Percentiles rank a stretch among this genome's conserved stretches.
These are phyloP conservation scores for Tanytarsus gracilentus DNA, from an alignment of 2,888 invertebrate genomes.

Conservation along the genomic window DNA sequence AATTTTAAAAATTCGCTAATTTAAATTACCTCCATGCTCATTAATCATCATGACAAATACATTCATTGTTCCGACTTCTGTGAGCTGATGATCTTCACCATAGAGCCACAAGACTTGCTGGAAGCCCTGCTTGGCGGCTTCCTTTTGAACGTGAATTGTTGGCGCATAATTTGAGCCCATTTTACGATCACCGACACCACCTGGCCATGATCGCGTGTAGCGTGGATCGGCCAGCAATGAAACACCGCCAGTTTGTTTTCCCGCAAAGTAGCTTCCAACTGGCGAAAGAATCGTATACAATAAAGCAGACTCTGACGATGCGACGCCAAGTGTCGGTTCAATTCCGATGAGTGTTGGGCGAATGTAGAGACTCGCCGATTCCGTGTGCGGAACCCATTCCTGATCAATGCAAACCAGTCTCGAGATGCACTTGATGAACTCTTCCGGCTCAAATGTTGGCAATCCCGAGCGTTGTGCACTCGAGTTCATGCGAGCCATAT, in stretches of 20 bases:
- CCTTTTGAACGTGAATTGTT: slow-evolving; percentile 73
- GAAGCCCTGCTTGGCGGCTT: slow-evolving; percentile 63
- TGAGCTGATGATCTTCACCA: slow-evolving; percentile 84
- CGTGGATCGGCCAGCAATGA: slow-evolving; percentile 86
- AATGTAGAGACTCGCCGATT: slow-evolving; percentile 86
- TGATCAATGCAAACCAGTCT: slow-evolving; percentile 84
- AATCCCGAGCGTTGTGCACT: slow-evolving; percentile 77
- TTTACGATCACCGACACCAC: slow-evolving; percentile 89
- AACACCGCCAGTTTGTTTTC: slow-evolving; percentile 50
- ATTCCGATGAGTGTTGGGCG: slow-evolving; percentile 94
- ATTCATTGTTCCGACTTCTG: slow-evolving; percentile 99
- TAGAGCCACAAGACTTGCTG: slow-evolving; percentile 96
- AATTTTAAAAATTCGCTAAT: slow-evolving; percentile 30
- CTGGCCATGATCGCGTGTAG: slow-evolving; percentile 81
- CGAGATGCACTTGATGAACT: slow-evolving; percentile 75
- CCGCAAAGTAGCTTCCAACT: slow-evolving; percentile 83
- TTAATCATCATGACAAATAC: slow-evolving; percentile 83
- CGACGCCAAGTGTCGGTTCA: slow-evolving; percentile 92
- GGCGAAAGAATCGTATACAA: slow-evolving; percentile 88
- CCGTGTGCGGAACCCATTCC: slow-evolving; percentile 94
- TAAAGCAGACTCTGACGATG: slow-evolving; percentile 75
- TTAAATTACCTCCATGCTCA: slow-evolving; percentile 71
- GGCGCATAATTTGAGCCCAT: slow-evolving; percentile 92
- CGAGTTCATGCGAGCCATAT: slow-evolving; percentile 85
- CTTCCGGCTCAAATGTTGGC: slow-evolving; percentile 79